Conservation (phyloP, 2,888 invertebrate genomes). For the Flexamia atlantica region DNA sequence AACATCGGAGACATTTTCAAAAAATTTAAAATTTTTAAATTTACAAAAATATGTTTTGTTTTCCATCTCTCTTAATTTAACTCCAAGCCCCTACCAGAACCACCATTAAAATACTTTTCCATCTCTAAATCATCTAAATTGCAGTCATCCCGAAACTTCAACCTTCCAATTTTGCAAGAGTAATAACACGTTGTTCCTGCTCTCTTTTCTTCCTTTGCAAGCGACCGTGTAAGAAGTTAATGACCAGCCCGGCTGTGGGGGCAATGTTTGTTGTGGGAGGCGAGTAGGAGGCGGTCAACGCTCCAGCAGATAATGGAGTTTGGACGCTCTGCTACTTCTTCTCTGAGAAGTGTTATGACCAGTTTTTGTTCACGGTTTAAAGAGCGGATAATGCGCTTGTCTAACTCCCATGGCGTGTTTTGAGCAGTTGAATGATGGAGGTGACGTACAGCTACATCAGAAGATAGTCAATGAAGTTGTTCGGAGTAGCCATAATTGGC, state of each 20-base stretch:
- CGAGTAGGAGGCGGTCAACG: not conserved
- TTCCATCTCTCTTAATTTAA: not conserved
- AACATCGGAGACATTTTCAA: too few species aligned
- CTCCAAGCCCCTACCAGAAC: not conserved
- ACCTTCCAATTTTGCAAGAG: not conserved
- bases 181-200: not conserved
- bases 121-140: not conserved
- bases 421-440: too few species aligned
- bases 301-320: not conserved
- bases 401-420: not conserved
- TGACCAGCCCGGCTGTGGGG: not conserved
- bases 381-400: not conserved
- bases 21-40: too few species aligned
- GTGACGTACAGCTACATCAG: too few species aligned
- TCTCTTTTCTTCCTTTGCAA: not conserved
- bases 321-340: not conserved
- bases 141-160: not conserved
- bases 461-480: too few species aligned
- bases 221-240: too few species aligned
- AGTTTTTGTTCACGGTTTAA: not conserved
- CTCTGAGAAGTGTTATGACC: not conserved
- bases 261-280: not conserved
- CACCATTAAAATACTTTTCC: not conserved
- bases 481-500: too few species aligned
- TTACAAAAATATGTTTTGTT: too few species aligned